A percentile compares a stretch with the other conserved stretches of the same genome.
Conservation (phyloP, 1,140 invertebrate genomes). For the Alviniconcha marisindica region DNA sequence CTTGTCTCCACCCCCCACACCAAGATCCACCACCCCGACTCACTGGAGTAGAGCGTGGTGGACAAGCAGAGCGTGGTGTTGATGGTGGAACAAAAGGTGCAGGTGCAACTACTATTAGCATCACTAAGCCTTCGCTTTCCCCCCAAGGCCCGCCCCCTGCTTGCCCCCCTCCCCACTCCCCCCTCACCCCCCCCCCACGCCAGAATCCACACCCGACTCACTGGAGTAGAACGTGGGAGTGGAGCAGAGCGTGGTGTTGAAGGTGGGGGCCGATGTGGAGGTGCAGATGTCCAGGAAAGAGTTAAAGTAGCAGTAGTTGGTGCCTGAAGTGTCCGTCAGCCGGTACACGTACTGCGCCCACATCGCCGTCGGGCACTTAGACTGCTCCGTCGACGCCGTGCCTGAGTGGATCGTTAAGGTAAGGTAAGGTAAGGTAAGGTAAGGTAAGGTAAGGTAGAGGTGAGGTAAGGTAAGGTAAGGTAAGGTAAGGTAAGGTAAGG, state of each 20-base stretch:
- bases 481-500: not conserved
- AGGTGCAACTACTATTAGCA: too few species aligned
- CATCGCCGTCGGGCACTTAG: not conserved
- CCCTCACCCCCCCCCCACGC: too few species aligned
- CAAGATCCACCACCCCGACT: too few species aligned
- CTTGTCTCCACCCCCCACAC: too few species aligned
- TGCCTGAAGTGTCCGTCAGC: slow-evolving; percentile 4
- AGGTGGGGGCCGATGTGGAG: not conserved
- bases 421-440: too few species aligned
- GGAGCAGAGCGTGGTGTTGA: slow-evolving; percentile 12
- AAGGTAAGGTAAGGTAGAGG: not conserved
- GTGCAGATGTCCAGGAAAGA: slow-evolving; percentile 13
- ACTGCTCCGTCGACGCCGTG: not conserved
- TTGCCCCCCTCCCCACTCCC: too few species aligned
- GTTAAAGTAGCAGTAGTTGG: not conserved
- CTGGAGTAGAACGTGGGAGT: not conserved
- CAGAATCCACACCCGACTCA: not conserved
- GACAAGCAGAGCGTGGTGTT: too few species aligned
- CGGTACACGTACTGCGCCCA: not conserved
- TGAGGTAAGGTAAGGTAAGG: not conserved
- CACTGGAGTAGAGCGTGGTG: too few species aligned
- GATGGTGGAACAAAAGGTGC: too few species aligned
- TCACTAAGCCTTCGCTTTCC: too few species aligned
- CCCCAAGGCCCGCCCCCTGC: too few species aligned
- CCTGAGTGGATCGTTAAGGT: not conserved